Evolutionary conservation across 2,113 vertebrate genomes (phyloP).

Genomic region (Grallaria varia): DNA sequence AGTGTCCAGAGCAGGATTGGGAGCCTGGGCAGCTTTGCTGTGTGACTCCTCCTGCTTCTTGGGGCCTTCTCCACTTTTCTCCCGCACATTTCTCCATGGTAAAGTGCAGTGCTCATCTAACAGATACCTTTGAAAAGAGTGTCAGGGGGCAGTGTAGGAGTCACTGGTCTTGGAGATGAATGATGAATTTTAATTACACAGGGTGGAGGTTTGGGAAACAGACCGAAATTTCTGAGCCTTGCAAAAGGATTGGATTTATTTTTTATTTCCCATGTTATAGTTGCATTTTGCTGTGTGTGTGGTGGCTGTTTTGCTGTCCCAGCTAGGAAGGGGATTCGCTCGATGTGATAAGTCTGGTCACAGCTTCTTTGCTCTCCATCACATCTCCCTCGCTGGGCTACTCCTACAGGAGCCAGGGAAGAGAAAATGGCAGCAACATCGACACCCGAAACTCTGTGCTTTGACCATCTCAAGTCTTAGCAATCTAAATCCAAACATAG

Average conservation of each 20-base stretch:
- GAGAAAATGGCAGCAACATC: background rate
- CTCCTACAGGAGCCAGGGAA: background rate
- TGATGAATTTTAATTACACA: background rate
- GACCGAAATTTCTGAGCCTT: background rate
- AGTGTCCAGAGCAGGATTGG: background rate
- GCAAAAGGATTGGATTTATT: background rate
- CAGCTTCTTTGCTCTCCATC: background rate
- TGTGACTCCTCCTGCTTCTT: background rate
- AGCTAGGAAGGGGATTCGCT: background rate
- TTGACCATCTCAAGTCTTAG: background rate
- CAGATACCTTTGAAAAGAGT: background rate
- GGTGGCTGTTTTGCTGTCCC: background rate
- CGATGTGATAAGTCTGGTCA: background rate
- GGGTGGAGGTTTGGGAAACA: background rate
- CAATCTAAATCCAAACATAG: background rate
- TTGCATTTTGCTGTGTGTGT: background rate
- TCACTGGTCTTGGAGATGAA: background rate
- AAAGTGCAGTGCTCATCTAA: background rate
- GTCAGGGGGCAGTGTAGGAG: background rate
- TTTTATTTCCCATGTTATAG: accelerated
- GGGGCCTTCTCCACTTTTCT: background rate
- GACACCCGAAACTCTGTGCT: background rate
- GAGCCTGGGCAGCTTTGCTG: background rate
- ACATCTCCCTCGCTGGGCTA: background rate
- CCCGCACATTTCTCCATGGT: background rate